Base-by-base conservation (phyloP, 2,113 vertebrate genomes). In the Pluvianellus socialis region DNA sequence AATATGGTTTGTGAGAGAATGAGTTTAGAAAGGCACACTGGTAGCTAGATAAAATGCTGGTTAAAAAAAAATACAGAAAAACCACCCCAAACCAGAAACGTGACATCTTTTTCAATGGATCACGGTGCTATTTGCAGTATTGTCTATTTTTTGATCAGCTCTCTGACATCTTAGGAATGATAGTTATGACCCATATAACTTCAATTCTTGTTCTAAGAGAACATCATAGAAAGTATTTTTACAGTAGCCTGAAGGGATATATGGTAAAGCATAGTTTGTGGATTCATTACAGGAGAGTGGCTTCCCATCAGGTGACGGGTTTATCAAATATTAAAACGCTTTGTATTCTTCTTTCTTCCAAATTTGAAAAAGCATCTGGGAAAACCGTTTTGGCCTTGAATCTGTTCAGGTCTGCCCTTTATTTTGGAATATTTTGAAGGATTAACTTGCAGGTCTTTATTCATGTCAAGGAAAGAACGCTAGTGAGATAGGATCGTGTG, bases 271-370 rank as follows among this genome's bases (percentile, higher is more conserved):
- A n/a, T 10, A 91, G 61, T 85, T 82, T 79, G 93, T 93, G 88
- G 81, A 65, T 82, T 44, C 56, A 50, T 75, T 75, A 61, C 40
- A 26, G 35, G 33, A 77, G 65, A 79, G 28, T 66, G 58, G n/a
- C 68, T 71, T 91, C 73, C 62, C 63, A 59, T 52, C 79, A 86
- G 66, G 84, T 92, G 71, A 88, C 2, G 79, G 45, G 59, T 47
- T 92, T 85, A 90, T 85, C 74, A 76, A 92, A 68, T 79, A 94
- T 93, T 92, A 91, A 86, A n/a, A 12, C 14, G 24, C 32, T 83
- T 86, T 53, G 24, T 56, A 19, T 59, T 72, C 58, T 49, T 70
- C 79, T 83, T 61, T 42, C 44, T 84, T 88, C 82, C 88, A 75
- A 91, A 95, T 53, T 8, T 50, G 56, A 70, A 81, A 94, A 88